A percentile compares a stretch with the other conserved stretches of the same genome.
Evolutionary conservation across 2,888 invertebrate species (phyloP).

Genomic region (Volucella inanis): DNA sequence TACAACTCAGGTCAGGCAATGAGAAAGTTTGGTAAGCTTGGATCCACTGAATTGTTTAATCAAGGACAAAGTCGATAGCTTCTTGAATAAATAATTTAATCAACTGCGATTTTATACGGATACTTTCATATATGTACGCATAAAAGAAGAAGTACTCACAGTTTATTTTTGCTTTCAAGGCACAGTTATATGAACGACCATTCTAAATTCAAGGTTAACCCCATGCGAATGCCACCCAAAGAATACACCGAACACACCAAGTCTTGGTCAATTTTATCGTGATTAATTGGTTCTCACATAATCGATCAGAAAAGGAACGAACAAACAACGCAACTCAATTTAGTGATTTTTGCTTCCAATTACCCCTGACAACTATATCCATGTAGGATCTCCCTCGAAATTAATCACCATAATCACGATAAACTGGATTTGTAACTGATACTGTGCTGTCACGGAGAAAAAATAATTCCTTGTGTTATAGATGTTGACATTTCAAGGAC

Average conservation of each 20-base stretch:
- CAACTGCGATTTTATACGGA: too few species aligned
- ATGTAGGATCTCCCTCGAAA: not conserved
- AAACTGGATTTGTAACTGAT: constrained; percentile 20
- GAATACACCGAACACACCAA: too few species aligned
- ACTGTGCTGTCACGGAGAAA: not conserved
- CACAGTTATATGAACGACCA: too few species aligned
- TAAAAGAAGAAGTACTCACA: too few species aligned
- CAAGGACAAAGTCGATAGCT: too few species aligned
- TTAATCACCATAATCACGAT: constrained; percentile 36
- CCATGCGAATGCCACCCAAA: too few species aligned
- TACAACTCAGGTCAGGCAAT: too few species aligned
- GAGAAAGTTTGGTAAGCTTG: too few species aligned
- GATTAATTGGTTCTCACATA: constrained; percentile 25
- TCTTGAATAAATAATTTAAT: too few species aligned
- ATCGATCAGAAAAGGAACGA: not conserved
- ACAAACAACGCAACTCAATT: constrained; percentile 16
- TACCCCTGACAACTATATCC: not conserved
- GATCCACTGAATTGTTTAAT: too few species aligned
- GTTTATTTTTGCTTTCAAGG: too few species aligned
- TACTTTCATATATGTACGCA: too few species aligned
- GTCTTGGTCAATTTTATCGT: not conserved
- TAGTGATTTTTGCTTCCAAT: constrained; percentile 27
- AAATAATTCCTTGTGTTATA: constrained; percentile 7
- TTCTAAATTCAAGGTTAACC: not conserved
- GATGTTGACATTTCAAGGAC: constrained; percentile 30